phyloP scores from a whole-genome alignment of 2,797 vertebrate genomes.

The Rhinatrema bivittatum region DNA sequence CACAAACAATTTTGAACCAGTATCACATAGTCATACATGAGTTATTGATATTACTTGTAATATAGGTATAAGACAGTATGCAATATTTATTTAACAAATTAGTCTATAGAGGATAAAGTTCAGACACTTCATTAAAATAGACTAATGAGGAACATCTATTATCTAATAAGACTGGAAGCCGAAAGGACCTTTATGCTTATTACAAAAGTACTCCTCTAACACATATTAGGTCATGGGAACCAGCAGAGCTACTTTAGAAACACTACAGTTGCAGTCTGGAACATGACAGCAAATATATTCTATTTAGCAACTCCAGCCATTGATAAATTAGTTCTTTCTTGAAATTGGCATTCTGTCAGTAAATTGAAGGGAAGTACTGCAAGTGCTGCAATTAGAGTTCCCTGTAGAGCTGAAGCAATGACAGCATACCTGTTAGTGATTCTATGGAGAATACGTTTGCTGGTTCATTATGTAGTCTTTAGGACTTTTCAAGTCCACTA shows the following conservation, averaged over 20 bases:
- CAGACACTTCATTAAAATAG: conserved; percentile 34
- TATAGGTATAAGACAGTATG: not conserved
- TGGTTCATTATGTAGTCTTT: conserved; percentile 10
- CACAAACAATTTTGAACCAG: too few species aligned
- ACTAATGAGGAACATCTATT: conserved; percentile 26
- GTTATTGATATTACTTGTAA: too few species aligned
- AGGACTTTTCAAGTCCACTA: not conserved
- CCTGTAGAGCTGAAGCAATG: conserved; percentile 12
- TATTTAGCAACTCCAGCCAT: conserved; percentile 23
- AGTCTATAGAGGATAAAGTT: conserved; percentile 22
- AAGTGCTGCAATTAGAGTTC: conserved; percentile 27
- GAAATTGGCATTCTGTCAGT: conserved; percentile 35
- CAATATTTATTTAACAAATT: conserved; percentile 21
- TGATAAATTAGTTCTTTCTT: conserved; percentile 37
- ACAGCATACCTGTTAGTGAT: not conserved
- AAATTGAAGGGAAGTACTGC: conserved; percentile 19
- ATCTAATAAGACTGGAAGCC: conserved; percentile 3
- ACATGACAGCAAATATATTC: conserved; percentile 30
- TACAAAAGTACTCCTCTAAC: not conserved
- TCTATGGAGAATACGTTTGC: conserved; percentile 3
- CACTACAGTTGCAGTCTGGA: not conserved
- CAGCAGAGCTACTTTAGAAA: conserved; percentile 3
- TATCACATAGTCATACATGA: too few species aligned
- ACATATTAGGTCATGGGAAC: not conserved
- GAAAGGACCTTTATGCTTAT: not conserved